These are phyloP conservation scores for Helicoverpa zea DNA, from an alignment of 1,140 invertebrate genomes.

Conservation along the genomic window DNA sequence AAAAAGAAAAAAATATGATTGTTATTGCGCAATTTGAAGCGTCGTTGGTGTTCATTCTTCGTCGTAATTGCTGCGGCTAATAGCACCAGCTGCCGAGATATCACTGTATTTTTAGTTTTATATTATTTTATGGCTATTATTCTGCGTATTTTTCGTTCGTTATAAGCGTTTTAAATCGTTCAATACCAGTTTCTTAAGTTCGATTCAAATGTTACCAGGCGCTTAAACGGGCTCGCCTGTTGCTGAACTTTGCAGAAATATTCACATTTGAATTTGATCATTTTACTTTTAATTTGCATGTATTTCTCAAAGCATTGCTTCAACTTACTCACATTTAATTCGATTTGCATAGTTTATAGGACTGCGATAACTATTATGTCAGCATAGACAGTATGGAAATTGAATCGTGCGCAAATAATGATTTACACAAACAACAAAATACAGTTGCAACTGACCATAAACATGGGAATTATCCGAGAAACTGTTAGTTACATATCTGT, in stretches of 20 bases:
- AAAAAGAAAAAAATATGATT: conserved; percentile 46
- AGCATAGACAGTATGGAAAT: conserved; percentile 22
- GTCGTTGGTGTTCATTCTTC: conserved; percentile 53
- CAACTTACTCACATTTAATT: conserved; percentile 3
- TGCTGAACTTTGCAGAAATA: background rate
- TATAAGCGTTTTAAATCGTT: conserved; percentile 27
- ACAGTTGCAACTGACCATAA: conserved; percentile 28
- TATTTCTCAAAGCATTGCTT: background rate
- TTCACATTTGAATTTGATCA: background rate
- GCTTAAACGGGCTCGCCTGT: background rate
- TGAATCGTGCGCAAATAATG: conserved; percentile 25
- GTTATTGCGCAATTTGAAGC: conserved; percentile 54
- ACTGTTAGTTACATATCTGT: conserved; percentile 32
- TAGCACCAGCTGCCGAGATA: conserved; percentile 49
- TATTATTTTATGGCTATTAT: conserved; percentile 46
- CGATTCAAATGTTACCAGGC: background rate
- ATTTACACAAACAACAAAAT: conserved; percentile 2
- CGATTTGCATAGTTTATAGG: conserved; percentile 6
- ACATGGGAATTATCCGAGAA: conserved; percentile 38
- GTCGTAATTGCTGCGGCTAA: conserved; percentile 54
- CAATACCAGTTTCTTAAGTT: background rate
- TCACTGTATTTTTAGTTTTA: conserved; percentile 44
- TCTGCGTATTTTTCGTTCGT: conserved; percentile 21
- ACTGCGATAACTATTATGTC: background rate
- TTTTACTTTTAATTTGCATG: background rate